Percentiles rank a stretch among this genome's conserved stretches.
Evolutionary conservation across 2,797 vertebrate species (phyloP).

Genomic region (Lateolabrax maculatus): DNA sequence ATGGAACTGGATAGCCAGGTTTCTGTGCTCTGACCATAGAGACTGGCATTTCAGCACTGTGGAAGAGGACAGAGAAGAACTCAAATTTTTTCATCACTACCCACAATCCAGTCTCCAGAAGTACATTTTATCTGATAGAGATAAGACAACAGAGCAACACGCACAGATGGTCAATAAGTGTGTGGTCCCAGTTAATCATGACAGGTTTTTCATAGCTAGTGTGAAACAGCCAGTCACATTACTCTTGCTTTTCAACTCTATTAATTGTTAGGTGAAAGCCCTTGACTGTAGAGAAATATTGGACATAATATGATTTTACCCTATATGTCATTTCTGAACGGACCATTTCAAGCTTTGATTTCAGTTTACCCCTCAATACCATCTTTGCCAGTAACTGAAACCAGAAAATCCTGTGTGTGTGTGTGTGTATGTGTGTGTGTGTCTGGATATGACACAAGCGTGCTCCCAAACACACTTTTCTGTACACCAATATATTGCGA

Average conservation of each 20-base stretch:
- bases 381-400: not conserved
- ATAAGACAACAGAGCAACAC: not conserved
- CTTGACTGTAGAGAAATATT: too few relatives aligned
- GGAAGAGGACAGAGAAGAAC: not conserved
- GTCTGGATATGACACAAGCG: not conserved
- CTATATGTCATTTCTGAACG: not conserved
- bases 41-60: constrained; percentile 83
- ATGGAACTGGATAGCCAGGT: constrained; percentile 91
- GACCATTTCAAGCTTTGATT: too few relatives aligned
- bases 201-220: not conserved
- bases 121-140: not conserved
- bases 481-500: not conserved
- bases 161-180: not conserved
- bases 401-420: too few relatives aligned
- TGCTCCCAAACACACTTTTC: not conserved
- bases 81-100: not conserved
- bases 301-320: not conserved
- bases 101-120: not conserved
- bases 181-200: not conserved
- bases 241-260: not conserved
- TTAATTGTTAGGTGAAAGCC: not conserved
- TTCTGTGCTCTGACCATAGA: constrained; percentile 80
- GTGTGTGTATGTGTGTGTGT: too few relatives aligned
- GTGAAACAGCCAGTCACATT: not conserved
- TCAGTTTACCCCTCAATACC: not conserved